These are phyloP conservation scores for Corella eumyota DNA, from an alignment of 23 tunicate species.

Conservation along the genomic window DNA sequence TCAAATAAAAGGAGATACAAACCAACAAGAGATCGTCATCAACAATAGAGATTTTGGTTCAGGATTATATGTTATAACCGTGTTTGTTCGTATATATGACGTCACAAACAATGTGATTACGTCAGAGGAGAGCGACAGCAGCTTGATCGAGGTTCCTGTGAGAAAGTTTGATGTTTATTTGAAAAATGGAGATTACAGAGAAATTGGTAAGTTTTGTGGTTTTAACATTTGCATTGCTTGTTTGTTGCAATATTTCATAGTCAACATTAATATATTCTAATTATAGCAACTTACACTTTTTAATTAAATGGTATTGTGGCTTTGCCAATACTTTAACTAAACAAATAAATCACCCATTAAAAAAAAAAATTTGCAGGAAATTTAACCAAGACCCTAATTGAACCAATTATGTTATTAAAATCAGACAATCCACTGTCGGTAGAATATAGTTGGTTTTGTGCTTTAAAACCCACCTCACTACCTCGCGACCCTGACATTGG, in stretches of 20 bases:
- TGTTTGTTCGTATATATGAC: neutral
- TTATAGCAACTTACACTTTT: too few relatives aligned
- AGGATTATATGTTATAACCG: neutral
- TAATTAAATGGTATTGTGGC: too few relatives aligned
- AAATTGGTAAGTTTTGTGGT: neutral
- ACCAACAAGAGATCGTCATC: neutral
- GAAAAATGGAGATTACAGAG: neutral
- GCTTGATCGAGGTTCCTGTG: neutral
- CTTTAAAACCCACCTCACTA: neutral
- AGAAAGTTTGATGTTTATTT: neutral
- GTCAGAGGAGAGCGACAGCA: neutral
- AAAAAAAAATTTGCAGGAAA: neutral
- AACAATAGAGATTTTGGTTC: neutral
- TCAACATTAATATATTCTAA: too few relatives aligned
- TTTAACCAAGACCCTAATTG: too few relatives aligned
- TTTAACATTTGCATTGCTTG: too few relatives aligned
- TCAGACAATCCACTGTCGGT: too few relatives aligned
- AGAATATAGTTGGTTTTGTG: slow-evolving; percentile 7
- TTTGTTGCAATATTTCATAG: too few relatives aligned
- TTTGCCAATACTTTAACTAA: too few relatives aligned
- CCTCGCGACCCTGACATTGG: slow-evolving; percentile 2
- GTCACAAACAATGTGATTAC: neutral
- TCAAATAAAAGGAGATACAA: neutral
- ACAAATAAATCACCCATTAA: too few relatives aligned
- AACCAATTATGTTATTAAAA: too few relatives aligned